Conservation (phyloP, 2,797 vertebrate species). For the Simalia tracyae region DNA sequence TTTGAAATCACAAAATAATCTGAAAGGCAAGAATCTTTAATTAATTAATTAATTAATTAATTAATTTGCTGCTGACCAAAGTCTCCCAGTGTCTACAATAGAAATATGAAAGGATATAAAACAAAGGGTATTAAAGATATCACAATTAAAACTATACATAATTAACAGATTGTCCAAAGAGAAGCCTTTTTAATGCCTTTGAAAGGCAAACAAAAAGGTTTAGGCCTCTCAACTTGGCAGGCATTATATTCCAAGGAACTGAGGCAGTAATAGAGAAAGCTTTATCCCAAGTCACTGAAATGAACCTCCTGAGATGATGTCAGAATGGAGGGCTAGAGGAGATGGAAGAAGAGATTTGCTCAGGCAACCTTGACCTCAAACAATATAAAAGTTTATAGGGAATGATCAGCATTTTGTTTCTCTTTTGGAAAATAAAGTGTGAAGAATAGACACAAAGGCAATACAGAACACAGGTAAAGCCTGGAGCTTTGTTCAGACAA, state of each 20-base stretch:
- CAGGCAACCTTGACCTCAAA: background rate
- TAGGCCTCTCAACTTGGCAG: too few relatives aligned
- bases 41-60: background rate
- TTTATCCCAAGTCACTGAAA: background rate
- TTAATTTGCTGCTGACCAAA: background rate
- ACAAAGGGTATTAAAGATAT: background rate
- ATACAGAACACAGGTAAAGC: background rate
- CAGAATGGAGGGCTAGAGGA: background rate
- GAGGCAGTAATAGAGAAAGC: background rate
- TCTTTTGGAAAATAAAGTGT: background rate
- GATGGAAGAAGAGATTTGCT: background rate
- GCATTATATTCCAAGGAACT: background rate
- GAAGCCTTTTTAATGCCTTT: background rate
- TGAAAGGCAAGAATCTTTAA: background rate
- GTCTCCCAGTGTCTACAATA: background rate
- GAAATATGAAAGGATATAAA: background rate
- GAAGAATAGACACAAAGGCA: background rate
- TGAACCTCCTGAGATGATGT: background rate
- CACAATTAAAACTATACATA: background rate
- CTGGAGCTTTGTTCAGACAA: background rate
- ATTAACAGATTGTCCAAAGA: background rate
- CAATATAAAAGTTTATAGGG: background rate
- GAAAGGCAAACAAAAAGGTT: background rate
- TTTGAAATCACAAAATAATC: background rate
- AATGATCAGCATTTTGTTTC: background rate